Base-by-base conservation (phyloP, 2,797 vertebrate genomes). In the Catamblyrhynchus diadema region DNA sequence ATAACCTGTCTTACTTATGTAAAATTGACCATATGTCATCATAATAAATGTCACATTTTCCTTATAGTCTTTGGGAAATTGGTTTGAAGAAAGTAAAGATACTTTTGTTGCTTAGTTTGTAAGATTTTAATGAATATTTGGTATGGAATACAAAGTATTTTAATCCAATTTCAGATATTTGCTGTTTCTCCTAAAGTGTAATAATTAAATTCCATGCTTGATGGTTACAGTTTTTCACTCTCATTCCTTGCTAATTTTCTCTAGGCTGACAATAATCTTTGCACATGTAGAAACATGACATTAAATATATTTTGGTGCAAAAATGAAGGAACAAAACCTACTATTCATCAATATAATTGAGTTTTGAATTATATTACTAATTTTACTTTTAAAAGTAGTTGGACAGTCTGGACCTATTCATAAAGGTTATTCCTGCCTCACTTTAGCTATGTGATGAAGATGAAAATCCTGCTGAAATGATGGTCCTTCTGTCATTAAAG, bases 1-100 rank as follows among this genome's bases (percentile, higher is more conserved):
- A 50, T 92, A 95, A 91, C 83, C 57, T 88, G 53, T 70, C 57
- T 88, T 79, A 61, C 30, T 86, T 3, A 6, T 70, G 54, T 93
- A 79, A 91, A 95, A 80, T 48, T 66, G 70, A 66, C 81, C 75
- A 81, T 95, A 92, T 88, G 45, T 90, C 80, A 77, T 91, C 37
- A n/a, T 92, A 92, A 88, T 64, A 42, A 24, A 65, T 81, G 54
- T 57, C 74, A 56, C 35, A 48, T 73, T 94, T 93, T 81, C 70
- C 45, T 75, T 62, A 45, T 1, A 60, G 60, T 86, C 30, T 75
- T 77, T 80, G 16, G 13, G n/a, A 94, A 82, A 87, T 60, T 35
- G 35, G 64, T 94, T 91, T 89, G 22, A 54, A 80, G 24, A 78
- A 92, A 89, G 60, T 20, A 50, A 60, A 67, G 41, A 17, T 54